Evolutionary conservation across 1,140 invertebrate species (phyloP).

Genomic region (Octopus bimaculoides): DNA sequence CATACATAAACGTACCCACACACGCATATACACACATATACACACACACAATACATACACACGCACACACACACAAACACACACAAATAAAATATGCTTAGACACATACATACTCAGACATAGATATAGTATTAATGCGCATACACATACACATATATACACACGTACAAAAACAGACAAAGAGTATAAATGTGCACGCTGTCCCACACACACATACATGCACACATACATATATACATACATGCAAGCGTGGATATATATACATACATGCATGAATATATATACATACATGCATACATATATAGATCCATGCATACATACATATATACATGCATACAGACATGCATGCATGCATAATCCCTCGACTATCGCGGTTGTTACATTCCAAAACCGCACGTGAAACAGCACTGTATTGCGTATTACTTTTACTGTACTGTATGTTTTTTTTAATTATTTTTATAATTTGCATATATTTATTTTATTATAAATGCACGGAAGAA

Average conservation of each 20-base stretch:
- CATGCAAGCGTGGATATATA: constrained; percentile 13
- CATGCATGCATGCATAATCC: too few relatives aligned
- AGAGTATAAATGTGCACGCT: neutral
- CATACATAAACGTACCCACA: neutral
- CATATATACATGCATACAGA: too few relatives aligned
- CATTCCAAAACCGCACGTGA: too few relatives aligned
- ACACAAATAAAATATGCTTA: neutral
- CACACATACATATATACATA: constrained; percentile 19
- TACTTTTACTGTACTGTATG: too few relatives aligned
- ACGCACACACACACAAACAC: neutral
- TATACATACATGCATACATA: too few relatives aligned
- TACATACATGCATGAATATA: too few relatives aligned
- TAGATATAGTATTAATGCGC: neutral
- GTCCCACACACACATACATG: constrained; percentile 11
- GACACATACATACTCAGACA: neutral
- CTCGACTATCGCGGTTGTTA: too few relatives aligned
- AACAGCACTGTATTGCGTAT: too few relatives aligned
- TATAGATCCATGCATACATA: too few relatives aligned
- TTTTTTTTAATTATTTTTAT: too few relatives aligned
- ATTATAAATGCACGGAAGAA: too few relatives aligned
- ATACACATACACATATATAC: neutral
- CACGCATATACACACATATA: neutral
- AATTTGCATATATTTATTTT: too few relatives aligned
- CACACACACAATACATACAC: neutral
- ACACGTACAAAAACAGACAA: neutral